These are phyloP conservation scores for Nesogale talazaci DNA, from an alignment of 2,113 vertebrate species.

Conservation along the genomic window DNA sequence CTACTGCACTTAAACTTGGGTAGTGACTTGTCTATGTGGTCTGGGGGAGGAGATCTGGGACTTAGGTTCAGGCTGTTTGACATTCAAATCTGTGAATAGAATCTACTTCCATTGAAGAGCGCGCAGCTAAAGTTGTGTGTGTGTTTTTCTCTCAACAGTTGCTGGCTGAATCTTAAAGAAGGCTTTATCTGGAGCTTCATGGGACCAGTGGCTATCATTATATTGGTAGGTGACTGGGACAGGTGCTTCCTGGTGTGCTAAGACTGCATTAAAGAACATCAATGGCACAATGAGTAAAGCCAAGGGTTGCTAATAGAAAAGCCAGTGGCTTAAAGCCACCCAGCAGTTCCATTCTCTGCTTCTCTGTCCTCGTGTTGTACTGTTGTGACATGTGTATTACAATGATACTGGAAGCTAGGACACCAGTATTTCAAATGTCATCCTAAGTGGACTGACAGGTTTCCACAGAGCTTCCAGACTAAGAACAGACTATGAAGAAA, in stretches of 20 bases:
- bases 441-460: too few relatives aligned
- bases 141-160: conserved; percentile 82
- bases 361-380: too few relatives aligned
- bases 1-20: not conserved
- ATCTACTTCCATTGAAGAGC: not conserved
- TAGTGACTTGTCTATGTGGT: not conserved
- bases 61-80: not conserved
- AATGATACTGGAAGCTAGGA: too few relatives aligned
- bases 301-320: too few relatives aligned
- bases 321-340: too few relatives aligned
- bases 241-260: not conserved
- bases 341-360: too few relatives aligned
- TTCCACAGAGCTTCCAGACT: too few relatives aligned
- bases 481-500: too few relatives aligned
- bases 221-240: conserved; percentile 84
- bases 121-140: not conserved
- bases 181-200: conserved; percentile 88
- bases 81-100: not conserved
- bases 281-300: not conserved
- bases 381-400: too few relatives aligned
- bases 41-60: not conserved
- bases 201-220: conserved; percentile 85
- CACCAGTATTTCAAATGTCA: too few relatives aligned
- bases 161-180: conserved; percentile 84
- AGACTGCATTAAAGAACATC: too few relatives aligned